A percentile compares a stretch with the other conserved stretches of the same genome.
Evolutionary conservation across 1,140 invertebrate genomes (phyloP).

Genomic region (Himalopsyche phryganea): DNA sequence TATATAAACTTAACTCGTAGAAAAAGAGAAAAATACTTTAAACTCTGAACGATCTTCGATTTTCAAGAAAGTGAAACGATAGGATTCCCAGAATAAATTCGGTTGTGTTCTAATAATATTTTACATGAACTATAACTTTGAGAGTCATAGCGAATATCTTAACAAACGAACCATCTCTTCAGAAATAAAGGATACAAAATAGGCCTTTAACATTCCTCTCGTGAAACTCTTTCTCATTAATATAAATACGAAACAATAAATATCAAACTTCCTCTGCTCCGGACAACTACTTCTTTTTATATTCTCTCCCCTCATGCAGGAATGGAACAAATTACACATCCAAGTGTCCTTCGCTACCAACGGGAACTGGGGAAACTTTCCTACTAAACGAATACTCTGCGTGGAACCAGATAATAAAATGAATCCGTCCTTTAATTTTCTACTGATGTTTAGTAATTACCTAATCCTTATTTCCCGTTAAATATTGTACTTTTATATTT

Average conservation of each 20-base stretch:
- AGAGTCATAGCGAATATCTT: background rate
- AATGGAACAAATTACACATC: constrained; percentile 33
- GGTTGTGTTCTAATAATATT: no score
- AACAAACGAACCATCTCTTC: background rate
- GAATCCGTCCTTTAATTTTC: no score
- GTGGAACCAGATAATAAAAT: constrained; percentile 3
- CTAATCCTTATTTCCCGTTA: no score
- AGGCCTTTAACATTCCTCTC: constrained; percentile 29
- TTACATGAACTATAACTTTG: no score
- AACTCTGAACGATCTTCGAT: no score
- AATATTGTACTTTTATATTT: no score
- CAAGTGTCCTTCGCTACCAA: constrained; percentile 13
- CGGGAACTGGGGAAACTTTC: constrained; percentile 26
- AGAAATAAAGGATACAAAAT: constrained; percentile 17
- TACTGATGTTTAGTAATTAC: no score
- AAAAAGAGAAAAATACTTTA: no score
- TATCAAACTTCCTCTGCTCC: constrained; percentile 31
- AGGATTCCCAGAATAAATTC: no score
- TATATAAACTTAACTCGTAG: no score
- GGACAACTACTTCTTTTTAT: background rate
- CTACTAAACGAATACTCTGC: constrained; percentile 31
- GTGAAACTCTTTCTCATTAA: constrained; percentile 33
- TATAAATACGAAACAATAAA: constrained; percentile 35
- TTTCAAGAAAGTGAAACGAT: no score
- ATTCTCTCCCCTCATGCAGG: background rate